Percentiles rank a stretch among this genome's conserved stretches.
Conservation (phyloP, 1,140 invertebrate genomes). For the Manduca sexta region DNA sequence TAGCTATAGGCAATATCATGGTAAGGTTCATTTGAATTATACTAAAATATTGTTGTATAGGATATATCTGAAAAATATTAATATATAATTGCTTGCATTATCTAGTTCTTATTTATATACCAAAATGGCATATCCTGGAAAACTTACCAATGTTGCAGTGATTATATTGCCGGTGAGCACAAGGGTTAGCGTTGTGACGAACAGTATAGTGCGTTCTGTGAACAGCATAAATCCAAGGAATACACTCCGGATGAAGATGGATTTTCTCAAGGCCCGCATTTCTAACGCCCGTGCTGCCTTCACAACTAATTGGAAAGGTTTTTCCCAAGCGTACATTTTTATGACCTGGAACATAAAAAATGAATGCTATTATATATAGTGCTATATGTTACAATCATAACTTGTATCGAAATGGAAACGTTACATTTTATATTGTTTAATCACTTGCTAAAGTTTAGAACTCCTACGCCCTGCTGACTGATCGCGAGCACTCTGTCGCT, state of each 20-base stretch:
- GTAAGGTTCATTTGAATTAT: slow-evolving; percentile 77
- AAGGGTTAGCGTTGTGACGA: slow-evolving; percentile 76
- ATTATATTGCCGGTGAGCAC: slow-evolving; percentile 76
- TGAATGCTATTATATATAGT: too few relatives aligned
- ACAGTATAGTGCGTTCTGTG: slow-evolving; percentile 78
- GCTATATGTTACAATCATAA: too few relatives aligned
- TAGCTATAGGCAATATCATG: slow-evolving; percentile 82
- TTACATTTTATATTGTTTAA: too few relatives aligned
- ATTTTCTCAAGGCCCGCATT: slow-evolving; percentile 73
- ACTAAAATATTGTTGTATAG: slow-evolving; percentile 82
- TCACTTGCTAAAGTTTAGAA: too few relatives aligned
- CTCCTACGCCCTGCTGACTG: too few relatives aligned
- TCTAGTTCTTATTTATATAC: too few relatives aligned
- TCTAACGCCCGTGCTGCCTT: slow-evolving; percentile 74
- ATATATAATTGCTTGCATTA: too few relatives aligned
- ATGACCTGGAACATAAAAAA: slow-evolving; percentile 76
- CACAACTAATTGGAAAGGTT: slow-evolving; percentile 76
- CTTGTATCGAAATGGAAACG: too few relatives aligned
- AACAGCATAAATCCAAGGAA: slow-evolving; percentile 77
- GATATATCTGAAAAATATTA: slow-evolving; percentile 73
- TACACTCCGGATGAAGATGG: slow-evolving; percentile 77
- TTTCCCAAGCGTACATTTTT: slow-evolving; percentile 87
- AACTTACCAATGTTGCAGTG: slow-evolving; percentile 76
- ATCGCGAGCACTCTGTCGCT: too few relatives aligned
- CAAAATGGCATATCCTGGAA: too few relatives aligned